Conservation (phyloP, 2,797 vertebrate species). For the Pseudotriccus pelzelni region DNA sequence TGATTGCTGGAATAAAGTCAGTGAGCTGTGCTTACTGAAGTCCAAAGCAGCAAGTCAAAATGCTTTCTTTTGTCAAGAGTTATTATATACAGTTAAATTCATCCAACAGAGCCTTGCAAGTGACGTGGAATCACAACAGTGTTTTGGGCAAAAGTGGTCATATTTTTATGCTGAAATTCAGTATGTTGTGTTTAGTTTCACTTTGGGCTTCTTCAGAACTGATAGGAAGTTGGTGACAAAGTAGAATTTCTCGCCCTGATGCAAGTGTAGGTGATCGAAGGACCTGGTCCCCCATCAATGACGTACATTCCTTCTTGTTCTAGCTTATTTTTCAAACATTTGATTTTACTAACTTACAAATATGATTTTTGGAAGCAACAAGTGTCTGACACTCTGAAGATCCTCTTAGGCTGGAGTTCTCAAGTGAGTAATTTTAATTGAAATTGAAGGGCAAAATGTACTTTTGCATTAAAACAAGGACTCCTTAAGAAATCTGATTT, state of each 20-base stretch:
- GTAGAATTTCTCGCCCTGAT: not conserved
- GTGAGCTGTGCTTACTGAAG: not conserved
- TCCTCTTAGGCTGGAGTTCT: not conserved
- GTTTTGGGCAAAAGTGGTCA: not conserved
- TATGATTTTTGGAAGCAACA: not conserved
- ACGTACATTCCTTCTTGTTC: not conserved
- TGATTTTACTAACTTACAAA: not conserved
- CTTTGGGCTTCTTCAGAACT: not conserved
- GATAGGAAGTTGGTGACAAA: not conserved
- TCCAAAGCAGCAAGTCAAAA: not conserved
- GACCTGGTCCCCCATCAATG: not conserved
- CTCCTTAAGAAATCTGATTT: not conserved
- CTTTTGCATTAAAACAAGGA: not conserved
- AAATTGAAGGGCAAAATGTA: not conserved
- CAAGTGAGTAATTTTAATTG: not conserved
- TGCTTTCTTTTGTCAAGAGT: not conserved
- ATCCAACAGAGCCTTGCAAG: not conserved
- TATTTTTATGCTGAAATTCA: not conserved
- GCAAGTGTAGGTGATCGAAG: not conserved
- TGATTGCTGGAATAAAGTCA: not conserved
- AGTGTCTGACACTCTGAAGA: not conserved
- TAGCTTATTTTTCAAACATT: not conserved
- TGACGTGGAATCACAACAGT: not conserved
- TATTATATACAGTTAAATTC: not conserved
- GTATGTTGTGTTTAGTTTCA: not conserved